Percentiles rank a stretch among this genome's conserved stretches.
Evolutionary conservation across 2,797 vertebrate genomes (phyloP).

Genomic region (Hapalemur alaotrensis): DNA sequence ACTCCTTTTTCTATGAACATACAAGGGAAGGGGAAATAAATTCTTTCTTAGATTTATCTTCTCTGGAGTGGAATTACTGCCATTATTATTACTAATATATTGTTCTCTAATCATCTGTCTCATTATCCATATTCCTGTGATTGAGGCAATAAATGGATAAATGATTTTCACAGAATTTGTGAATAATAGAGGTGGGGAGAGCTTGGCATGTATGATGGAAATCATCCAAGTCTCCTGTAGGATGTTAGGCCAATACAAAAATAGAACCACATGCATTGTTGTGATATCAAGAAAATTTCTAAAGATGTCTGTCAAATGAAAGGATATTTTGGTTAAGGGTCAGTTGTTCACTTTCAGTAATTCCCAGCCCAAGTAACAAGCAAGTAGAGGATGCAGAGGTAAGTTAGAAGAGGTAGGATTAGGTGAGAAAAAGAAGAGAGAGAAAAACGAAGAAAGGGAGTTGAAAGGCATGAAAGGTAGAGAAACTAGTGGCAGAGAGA

Average conservation of each 20-base stretch:
- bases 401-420: neutral
- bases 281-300: neutral
- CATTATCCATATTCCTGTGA: neutral
- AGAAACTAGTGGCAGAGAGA: neutral
- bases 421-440: neutral
- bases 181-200: neutral
- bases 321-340: neutral
- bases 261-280: neutral
- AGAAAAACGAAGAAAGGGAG: neutral
- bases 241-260: neutral
- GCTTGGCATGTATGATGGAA: neutral
- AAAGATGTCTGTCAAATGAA: neutral
- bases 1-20: neutral
- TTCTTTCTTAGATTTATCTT: slow-evolving; percentile 5
- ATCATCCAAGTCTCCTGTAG: neutral
- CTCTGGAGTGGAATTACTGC: neutral
- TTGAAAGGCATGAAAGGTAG: neutral
- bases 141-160: neutral
- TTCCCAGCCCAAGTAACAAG: neutral
- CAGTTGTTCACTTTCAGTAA: neutral
- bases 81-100: neutral
- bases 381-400: neutral
- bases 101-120: slow-evolving; percentile 26
- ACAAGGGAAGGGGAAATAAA: neutral
- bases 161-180: neutral